Conservation (phyloP, 2,888 invertebrate genomes). For the Dione vanillae region DNA sequence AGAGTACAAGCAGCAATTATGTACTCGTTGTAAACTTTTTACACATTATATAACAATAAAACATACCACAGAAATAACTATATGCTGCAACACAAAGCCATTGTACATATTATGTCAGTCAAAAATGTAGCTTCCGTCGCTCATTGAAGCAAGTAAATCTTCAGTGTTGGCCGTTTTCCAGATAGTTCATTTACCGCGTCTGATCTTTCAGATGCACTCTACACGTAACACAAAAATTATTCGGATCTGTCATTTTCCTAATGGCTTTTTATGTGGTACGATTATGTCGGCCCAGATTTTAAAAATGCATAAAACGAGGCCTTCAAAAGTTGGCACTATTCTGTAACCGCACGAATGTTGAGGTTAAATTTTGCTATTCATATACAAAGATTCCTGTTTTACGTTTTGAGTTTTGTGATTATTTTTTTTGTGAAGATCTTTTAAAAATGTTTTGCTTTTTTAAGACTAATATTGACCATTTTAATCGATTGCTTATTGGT, state of each 20-base stretch:
- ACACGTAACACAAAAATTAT: conserved; percentile 50
- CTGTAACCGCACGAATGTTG: conserved; percentile 19
- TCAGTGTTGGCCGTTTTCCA: conserved; percentile 65
- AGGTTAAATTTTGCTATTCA: conserved; percentile 27
- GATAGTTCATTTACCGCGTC: conserved; percentile 62
- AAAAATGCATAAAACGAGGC: conserved; percentile 15
- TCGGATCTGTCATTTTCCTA: conserved; percentile 48
- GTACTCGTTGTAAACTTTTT: not conserved
- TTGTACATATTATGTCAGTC: conserved; percentile 8
- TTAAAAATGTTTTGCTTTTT: not conserved
- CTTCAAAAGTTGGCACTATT: conserved; percentile 24
- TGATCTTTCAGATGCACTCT: conserved; percentile 61
- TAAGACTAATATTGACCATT: too few relatives aligned
- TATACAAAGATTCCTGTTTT: not conserved
- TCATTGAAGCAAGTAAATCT: conserved; percentile 40
- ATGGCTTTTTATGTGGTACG: conserved; percentile 38
- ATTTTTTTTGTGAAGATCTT: not conserved
- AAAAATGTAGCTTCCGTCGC: conserved; percentile 9
- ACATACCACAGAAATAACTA: not conserved
- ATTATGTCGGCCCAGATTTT: conserved; percentile 31
- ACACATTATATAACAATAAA: not conserved
- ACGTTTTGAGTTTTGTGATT: not conserved
- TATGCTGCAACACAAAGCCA: conserved; percentile 6
- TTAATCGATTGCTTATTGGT: too few relatives aligned
- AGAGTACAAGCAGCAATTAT: too few relatives aligned